A percentile compares a stretch with the other conserved stretches of the same genome.
Evolutionary conservation across 2,113 vertebrate genomes (phyloP).

Genomic region (Chinchilla lanigera): DNA sequence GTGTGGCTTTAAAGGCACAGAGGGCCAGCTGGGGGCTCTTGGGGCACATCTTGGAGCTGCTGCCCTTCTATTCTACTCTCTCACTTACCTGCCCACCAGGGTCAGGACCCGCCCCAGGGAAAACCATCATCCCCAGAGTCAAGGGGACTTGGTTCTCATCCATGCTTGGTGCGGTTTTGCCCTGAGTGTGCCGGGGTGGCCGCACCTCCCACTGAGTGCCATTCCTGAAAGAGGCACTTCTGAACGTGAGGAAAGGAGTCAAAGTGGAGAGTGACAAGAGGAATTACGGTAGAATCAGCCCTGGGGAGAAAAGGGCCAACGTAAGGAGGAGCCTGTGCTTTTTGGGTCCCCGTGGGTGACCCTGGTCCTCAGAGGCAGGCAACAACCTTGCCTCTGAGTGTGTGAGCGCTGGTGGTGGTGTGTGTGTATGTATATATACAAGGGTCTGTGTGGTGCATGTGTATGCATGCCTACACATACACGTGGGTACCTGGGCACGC

Average conservation of each 20-base stretch:
- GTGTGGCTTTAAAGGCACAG: not conserved
- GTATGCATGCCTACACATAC: no score
- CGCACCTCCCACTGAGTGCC: rapidly evolving
- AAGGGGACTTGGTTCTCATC: no score
- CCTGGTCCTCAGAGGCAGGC: not conserved
- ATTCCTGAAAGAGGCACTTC: not conserved
- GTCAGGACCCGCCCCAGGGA: not conserved
- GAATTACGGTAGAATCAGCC: no score
- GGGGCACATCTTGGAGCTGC: not conserved
- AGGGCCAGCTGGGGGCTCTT: not conserved
- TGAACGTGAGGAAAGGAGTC: no score
- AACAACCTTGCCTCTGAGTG: no score
- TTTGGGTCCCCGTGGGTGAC: not conserved
- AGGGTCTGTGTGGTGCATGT: not conserved
- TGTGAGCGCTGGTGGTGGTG: not conserved
- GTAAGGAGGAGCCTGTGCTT: not conserved
- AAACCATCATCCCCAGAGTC: no score
- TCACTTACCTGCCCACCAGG: not conserved
- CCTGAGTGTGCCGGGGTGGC: not conserved
- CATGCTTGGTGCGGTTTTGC: not conserved
- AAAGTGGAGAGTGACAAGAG: no score
- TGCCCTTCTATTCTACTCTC: not conserved
- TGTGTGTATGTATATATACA: no score
- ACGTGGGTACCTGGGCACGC: not conserved
- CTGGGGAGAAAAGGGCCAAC: not conserved